Base-by-base conservation (phyloP, 2,113 vertebrate genomes). In the rabbit (Oryctolagus cuniculus) region DNA sequence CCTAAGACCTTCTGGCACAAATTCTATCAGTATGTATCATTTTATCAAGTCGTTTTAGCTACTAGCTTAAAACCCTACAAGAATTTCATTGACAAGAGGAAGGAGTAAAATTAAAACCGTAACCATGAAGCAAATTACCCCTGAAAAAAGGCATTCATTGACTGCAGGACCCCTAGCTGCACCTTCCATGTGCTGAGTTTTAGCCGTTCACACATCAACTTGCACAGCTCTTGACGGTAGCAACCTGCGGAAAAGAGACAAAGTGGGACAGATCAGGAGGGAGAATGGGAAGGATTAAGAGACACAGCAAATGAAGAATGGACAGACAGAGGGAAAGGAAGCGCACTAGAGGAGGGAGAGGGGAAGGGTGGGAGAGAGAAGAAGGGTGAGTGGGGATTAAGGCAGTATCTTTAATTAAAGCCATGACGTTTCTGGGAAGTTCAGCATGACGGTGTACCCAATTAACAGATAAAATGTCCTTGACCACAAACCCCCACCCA, bases 101-200 rank as follows among this genome's bases (percentile, higher is more conserved):
- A 19, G 22, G 55, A 91, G 13, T 27, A 64, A 94, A 93, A 88
- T 69, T 58, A n/a, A 69, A 63, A 53, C 96, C 1, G 31, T 0
- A 96, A 97, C 27, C 1, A 55, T 34, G 17, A 96, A 93, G 31
- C 5, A 49, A 87, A 97, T 99, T 98, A 99, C 99, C 98, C 98
- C 97, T 99, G 98, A 97, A 99, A 99, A 98, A 99, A 99, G 17
- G 98, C 98, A 93, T 99, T 99, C 99, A 99, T 99, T 74, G 99
- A 98, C 94, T 99, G 99, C 0, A 99, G 98, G 34, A 99, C 99
- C 53, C 98, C 99, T 0, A 99, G 98, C 97, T 99, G 99, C 22
- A 99, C 99, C 82, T 99, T 99, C 99, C 99, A 99, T 0, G 99
- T 99, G 98, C 99, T 99, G 80, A 99, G 98, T 92, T 99, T 99